These are phyloP conservation scores for Cairina moschata DNA, from an alignment of 2,113 vertebrate species.

Conservation along the genomic window DNA sequence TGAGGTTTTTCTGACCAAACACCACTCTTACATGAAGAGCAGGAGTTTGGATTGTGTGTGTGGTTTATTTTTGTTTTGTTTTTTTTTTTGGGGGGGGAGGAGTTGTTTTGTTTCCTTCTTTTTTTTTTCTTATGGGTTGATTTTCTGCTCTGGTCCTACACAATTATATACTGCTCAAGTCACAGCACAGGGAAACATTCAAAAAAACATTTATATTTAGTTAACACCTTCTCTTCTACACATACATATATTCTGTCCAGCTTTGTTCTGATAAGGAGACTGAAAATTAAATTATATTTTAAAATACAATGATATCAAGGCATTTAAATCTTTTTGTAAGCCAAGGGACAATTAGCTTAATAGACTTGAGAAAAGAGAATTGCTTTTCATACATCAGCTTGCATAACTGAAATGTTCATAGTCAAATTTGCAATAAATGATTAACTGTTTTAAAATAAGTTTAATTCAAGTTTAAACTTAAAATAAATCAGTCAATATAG, in stretches of 20 bases:
- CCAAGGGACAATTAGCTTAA: background rate
- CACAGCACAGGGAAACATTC: background rate
- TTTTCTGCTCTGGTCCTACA: background rate
- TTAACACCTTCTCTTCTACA: background rate
- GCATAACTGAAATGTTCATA: background rate
- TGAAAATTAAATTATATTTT: background rate
- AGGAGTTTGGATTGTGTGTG: background rate
- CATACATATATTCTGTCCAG: background rate
- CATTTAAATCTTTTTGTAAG: background rate
- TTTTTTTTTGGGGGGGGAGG: background rate
- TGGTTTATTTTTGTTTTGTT: accelerated
- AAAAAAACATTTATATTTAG: background rate
- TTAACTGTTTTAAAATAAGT: background rate
- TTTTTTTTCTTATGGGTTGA: background rate
- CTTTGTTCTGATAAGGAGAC: background rate
- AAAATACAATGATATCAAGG: background rate
- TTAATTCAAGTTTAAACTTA: background rate
- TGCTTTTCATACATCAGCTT: background rate
- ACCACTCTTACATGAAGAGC: background rate
- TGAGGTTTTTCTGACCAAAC: background rate
- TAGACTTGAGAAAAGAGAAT: background rate
- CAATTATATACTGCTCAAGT: background rate
- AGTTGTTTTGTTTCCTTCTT: no score
- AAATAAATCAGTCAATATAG: background rate
- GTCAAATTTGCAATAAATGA: background rate